phyloP scores from a whole-genome alignment of 2,888 invertebrate genomes.

The Chymomyza caudatula region DNA sequence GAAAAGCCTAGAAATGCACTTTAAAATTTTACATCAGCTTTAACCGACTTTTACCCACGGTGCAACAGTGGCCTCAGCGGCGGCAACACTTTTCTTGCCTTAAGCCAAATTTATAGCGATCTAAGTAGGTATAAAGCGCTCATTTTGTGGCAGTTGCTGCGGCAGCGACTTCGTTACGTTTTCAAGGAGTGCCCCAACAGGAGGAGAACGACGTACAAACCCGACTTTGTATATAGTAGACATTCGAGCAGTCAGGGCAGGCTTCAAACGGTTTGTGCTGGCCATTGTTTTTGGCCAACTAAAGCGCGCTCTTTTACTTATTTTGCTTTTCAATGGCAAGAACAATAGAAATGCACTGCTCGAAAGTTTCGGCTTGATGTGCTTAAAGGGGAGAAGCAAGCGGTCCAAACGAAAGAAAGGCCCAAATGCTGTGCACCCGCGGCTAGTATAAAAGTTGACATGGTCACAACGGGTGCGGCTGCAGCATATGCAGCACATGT shows the following conservation, averaged over 20 bases:
- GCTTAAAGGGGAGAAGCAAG: constrained; percentile 8
- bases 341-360: constrained; percentile 66
- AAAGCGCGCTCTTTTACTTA: constrained; percentile 9
- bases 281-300: constrained; percentile 39
- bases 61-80: constrained; percentile 31
- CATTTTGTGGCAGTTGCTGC: constrained; percentile 64
- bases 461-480: constrained; percentile 47
- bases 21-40: neutral
- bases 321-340: constrained; percentile 27
- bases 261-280: constrained; percentile 21
- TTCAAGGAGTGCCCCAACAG: constrained; percentile 66
- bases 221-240: neutral
- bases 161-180: constrained; percentile 62
- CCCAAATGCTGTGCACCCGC: constrained; percentile 33
- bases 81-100: constrained; percentile 72
- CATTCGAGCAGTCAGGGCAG: neutral
- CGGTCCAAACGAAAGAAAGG: constrained; percentile 31
- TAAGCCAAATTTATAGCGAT: constrained; percentile 72
- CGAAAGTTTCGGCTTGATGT: constrained; percentile 39
- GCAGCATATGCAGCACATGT: constrained; percentile 29
- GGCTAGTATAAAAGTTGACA: constrained; percentile 54
- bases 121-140: constrained; percentile 73
- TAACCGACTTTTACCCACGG: constrained; percentile 18
- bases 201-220: constrained; percentile 26
- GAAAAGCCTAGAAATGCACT: neutral